These are phyloP conservation scores for Shinisaurus crocodilurus DNA, from an alignment of 2,113 vertebrate genomes.

Conservation along the genomic window DNA sequence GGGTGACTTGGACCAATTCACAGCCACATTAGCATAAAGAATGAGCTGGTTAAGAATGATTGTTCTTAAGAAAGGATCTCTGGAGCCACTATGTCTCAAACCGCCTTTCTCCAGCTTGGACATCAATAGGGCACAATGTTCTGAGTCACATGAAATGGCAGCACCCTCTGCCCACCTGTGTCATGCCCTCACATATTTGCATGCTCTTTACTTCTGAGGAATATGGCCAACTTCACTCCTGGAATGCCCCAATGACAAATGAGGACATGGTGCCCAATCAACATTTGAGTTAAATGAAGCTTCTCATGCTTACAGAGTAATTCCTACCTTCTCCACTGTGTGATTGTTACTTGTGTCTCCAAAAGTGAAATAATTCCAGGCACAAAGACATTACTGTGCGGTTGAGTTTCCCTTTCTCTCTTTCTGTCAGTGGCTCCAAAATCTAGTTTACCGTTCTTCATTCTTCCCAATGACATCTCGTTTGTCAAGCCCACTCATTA, in stretches of 20 bases:
- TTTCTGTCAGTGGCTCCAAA: background rate
- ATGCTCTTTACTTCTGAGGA: background rate
- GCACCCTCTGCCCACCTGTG: background rate
- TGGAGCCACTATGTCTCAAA: background rate
- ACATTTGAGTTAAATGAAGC: background rate
- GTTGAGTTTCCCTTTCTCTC: conserved; percentile 39
- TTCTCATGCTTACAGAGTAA: background rate
- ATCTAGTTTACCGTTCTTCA: conserved; percentile 2
- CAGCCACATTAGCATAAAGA: background rate
- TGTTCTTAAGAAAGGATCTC: background rate
- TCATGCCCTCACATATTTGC: background rate
- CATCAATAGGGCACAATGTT: background rate
- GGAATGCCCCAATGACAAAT: background rate
- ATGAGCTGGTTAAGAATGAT: background rate
- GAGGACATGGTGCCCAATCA: background rate
- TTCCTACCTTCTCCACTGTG: background rate
- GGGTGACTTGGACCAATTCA: background rate
- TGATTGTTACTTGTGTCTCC: background rate
- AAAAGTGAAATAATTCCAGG: background rate
- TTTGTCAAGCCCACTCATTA: background rate
- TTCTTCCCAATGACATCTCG: background rate
- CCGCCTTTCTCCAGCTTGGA: background rate
- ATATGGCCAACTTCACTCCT: background rate
- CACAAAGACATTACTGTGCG: background rate
- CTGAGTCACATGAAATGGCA: background rate